Evolutionary conservation across 1,140 invertebrate species (phyloP), one percentile per base, ranked within the genome.

Genomic region (Drosophila lini): DNA sequence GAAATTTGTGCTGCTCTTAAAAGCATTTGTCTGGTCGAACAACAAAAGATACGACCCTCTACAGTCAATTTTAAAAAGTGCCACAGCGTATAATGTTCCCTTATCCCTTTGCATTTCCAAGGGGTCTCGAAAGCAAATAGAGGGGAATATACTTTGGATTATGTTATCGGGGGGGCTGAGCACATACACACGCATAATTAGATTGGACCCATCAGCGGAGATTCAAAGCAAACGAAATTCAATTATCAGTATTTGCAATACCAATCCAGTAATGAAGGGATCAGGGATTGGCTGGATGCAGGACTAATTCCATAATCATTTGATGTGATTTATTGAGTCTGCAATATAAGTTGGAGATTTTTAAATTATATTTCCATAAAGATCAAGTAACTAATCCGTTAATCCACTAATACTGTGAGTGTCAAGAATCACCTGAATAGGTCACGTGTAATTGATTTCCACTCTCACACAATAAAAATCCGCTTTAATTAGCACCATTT

Each of bases 11-110:
- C 31, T 60, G 76, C 67, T 80, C 73, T 74, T 88, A 80, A 88
- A 88, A 88, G 84, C 84, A 88, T 88, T 88, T 88, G 71, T 82
- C 83, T 76, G 63, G 56, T 59, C 36, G 31, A 62, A 59, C 45
- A 68, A 69, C 52, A 75, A 70, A 70, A 64, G 50, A 69, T 58
- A 53, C 16, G 60, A 69, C 62, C 70, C 32, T 28, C 25, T 28
- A 36, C 53, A 78, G 74, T 89, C 81, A 88, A 89, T 86, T 88
- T 88, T 70, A 53, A 80, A 83, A 77, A 70, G 80, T 83, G 80
- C 69, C 70, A 25, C 74, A 62, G 52, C 55, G 44, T 40, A 56
- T 48, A 69, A 64, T 64, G 62, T 41, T n/a, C 34, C 45, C 22
- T 38, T 50, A 62, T 50, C 47, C 52, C 57, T 67, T 56, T 63